phyloP scores from a whole-genome alignment of 1,140 invertebrate genomes.

The Tetramorium simillimum region DNA sequence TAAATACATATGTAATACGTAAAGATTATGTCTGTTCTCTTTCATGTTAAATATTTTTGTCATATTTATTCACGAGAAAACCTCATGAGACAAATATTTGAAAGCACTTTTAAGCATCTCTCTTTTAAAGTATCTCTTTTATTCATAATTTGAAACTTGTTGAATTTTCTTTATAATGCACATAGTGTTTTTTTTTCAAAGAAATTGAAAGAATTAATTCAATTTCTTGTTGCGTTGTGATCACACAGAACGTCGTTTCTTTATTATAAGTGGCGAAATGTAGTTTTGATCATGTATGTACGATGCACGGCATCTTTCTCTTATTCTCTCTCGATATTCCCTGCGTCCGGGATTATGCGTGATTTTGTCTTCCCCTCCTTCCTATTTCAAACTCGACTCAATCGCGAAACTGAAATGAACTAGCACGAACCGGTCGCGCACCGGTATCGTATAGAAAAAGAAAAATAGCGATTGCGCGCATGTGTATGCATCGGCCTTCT shows the following conservation, averaged over 20 bases:
- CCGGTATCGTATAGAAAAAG: conserved; percentile 51
- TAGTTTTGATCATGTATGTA: neutral
- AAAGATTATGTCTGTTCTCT: neutral
- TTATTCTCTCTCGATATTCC: neutral
- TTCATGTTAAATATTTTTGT: neutral
- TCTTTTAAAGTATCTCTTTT: neutral
- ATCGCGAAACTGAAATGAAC: conserved; percentile 38
- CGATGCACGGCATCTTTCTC: neutral
- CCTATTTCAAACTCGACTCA: neutral
- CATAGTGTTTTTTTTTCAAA: neutral
- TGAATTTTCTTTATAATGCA: neutral
- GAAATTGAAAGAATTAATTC: neutral
- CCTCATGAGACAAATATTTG: neutral
- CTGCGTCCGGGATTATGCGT: neutral
- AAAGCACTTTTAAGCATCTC: too few species aligned
- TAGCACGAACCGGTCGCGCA: conserved; percentile 52
- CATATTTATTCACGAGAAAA: neutral
- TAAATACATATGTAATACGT: neutral
- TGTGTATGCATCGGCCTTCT: neutral
- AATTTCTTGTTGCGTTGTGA: neutral
- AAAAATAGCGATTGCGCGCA: conserved; percentile 31
- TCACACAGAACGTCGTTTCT: neutral
- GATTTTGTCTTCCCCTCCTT: conserved; percentile 13
- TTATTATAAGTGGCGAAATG: neutral
- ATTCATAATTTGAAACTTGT: neutral